These are phyloP conservation scores for Gymnothorax reevesii DNA, from an alignment of 2,797 vertebrate species.

Conservation along the genomic window DNA sequence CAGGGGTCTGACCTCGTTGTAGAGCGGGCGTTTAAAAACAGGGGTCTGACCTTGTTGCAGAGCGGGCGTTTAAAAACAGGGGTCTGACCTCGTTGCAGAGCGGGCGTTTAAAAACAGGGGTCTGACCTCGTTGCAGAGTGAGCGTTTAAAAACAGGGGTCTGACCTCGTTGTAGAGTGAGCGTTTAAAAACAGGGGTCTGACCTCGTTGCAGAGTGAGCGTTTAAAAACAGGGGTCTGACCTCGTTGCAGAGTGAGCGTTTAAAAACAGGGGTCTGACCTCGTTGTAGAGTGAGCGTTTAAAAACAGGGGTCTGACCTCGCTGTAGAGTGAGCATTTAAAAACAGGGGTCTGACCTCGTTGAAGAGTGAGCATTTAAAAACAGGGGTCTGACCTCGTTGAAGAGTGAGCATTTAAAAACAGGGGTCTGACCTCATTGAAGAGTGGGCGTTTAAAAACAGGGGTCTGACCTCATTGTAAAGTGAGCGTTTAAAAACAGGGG, in stretches of 20 bases:
- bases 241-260: constrained; percentile 91
- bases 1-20: constrained; percentile 77
- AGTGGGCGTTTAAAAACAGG: constrained; percentile 78
- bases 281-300: no score
- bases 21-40: constrained; percentile 84
- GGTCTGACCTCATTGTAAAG: constrained; percentile 81
- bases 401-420: no score
- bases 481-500: neutral
- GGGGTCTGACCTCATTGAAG: constrained; percentile 81
- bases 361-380: no score
- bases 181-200: neutral
- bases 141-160: no score
- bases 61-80: constrained; percentile 78
- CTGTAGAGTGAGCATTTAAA: no score
- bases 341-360: constrained; percentile 75
- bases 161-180: constrained; percentile 90
- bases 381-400: constrained; percentile 77
- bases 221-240: constrained; percentile 60
- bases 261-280: constrained; percentile 68
- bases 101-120: constrained; percentile 67
- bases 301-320: constrained; percentile 68
- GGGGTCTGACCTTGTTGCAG: constrained; percentile 81
- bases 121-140: constrained; percentile 86
- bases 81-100: constrained; percentile 85
- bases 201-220: constrained; percentile 94